Evolutionary conservation across 2,888 invertebrate genomes (phyloP), one percentile per base, ranked within the genome.

Genomic region (Lasius platythorax): DNA sequence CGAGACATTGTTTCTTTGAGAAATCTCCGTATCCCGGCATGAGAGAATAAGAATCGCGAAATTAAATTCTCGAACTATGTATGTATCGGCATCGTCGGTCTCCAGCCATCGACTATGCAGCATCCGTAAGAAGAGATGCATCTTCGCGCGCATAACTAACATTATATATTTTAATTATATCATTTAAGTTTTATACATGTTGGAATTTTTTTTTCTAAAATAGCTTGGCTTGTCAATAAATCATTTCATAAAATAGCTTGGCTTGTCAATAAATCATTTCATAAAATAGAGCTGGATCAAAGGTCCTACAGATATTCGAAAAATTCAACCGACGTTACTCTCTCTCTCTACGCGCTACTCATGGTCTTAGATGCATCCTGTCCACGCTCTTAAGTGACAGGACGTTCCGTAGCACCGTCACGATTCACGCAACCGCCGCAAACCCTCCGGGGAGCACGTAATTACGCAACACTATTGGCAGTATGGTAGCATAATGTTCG

Each of bases 391-490:
- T 18, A 58, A 72, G 68, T 33, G 28, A 72, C 37, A 72, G 56
- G 9, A 58, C 63, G 37, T 64, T 64, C 33, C 75, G 50, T 33
- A 63, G 50, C 66, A 76, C 43, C 53, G 63, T 70, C 72, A 72
- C 58, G 72, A 61, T 40, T 70, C 37, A 82, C 23, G 67, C 74
- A 82, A 74, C 85, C 82, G 74, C 67, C 64, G 64, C 73, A 58
- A 64, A 72, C 74, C 87, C 85, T 82, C 74, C 66, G 68, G 87
- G 83, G 81, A 82, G 67, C 73, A 63, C 78, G 86, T 87, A 89
- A 89, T 89, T 89, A 87, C 89, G 84, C 86, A 87, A 89, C 84
- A 82, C 78, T 89, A 79, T 89, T 86, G 87, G 84, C 81, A 79
- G 66, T 68, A 88, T 82, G 87, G 85, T 89, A 86, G 88, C 87